Base-by-base conservation (phyloP, 1,140 invertebrate species). In the Teleogryllus occipitalis region DNA sequence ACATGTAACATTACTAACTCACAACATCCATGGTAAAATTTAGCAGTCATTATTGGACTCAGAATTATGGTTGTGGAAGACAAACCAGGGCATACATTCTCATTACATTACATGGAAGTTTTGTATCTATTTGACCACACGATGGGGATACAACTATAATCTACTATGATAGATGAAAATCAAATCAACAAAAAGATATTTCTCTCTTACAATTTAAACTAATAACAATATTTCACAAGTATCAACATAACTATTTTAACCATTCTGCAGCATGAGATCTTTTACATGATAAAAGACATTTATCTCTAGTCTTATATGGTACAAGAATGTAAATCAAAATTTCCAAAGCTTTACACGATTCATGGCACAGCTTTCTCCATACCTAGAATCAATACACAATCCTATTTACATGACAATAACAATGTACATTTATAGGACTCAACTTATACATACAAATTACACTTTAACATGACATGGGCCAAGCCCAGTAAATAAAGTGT, bases 181-280 rank as follows among this genome's bases (percentile, higher is more conserved):
- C 10, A 65, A 65, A 65, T 14, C 54, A 65, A 65, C 54, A 65
- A 65, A 65, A 65, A 65, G 18, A 65, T 65, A 65, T 65, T 65
- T 65, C 54, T 65, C 18, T 65, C 54, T 14, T 18, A 14, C 18
- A 65, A 39, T 39, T 39, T 10, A 65, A 65, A 65, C 54, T 65
- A 65, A 65, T 65, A 65, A 65, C 54, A 65, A 65, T 65, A 65
- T 65, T 65, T 65, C 54, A 65, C 54, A 65, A 65, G 54, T 65
- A 65, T 65, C 18, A 65, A 65, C 54, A 65, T 65, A 65, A 65
- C 18, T 65, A 18, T 65, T 65, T 65, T 65, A 65, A 65, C 18
- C 18, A 18, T 65, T 65, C 18, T 65, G 54, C 10, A 65, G 18
- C 18, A 14, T 65, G 54, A 65, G 54, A 65, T 65, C 54, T 65